A percentile compares a stretch with the other conserved stretches of the same genome.
These are phyloP conservation scores for Erannis defoliaria DNA, from an alignment of 2,888 invertebrate genomes.

Conservation along the genomic window DNA sequence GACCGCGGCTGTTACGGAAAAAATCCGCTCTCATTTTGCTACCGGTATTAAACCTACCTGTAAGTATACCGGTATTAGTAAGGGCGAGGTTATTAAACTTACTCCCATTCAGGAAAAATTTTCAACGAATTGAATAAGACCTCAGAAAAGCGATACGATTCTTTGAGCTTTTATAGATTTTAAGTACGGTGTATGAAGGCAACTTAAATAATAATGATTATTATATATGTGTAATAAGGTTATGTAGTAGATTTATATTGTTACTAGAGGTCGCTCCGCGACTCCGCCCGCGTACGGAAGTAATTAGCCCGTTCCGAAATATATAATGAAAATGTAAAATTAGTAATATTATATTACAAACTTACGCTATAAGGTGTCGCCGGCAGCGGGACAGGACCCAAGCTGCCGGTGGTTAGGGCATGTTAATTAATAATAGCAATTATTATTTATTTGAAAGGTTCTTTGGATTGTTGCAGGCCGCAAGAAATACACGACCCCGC, in stretches of 20 bases:
- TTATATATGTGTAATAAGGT: too few species aligned
- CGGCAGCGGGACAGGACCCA: too few species aligned
- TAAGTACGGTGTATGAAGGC: too few species aligned
- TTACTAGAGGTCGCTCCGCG: too few species aligned
- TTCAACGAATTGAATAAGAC: background rate
- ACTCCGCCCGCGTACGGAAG: too few species aligned
- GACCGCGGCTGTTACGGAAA: conserved; percentile 30
- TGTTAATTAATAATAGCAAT: too few species aligned
- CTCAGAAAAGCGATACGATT: background rate
- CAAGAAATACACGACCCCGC: conserved; percentile 74
- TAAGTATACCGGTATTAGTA: conserved; percentile 21
- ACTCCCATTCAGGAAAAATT: conserved; percentile 19
- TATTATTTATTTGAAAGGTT: conserved; percentile 14
- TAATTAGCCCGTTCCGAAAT: too few species aligned
- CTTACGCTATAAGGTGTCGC: too few species aligned
- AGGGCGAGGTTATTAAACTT: conserved; percentile 19
- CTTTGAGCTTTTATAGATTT: background rate
- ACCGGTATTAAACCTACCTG: conserved; percentile 18
- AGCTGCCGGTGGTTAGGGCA: too few species aligned
- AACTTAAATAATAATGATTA: too few species aligned
- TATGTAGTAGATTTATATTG: too few species aligned
- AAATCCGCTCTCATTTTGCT: conserved; percentile 28
- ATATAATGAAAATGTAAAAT: background rate
- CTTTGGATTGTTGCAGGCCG: conserved; percentile 72
- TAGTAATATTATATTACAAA: too few species aligned